These are phyloP conservation scores for Harpegnathos saltator DNA, from an alignment of 1,140 invertebrate genomes.

Conservation along the genomic window DNA sequence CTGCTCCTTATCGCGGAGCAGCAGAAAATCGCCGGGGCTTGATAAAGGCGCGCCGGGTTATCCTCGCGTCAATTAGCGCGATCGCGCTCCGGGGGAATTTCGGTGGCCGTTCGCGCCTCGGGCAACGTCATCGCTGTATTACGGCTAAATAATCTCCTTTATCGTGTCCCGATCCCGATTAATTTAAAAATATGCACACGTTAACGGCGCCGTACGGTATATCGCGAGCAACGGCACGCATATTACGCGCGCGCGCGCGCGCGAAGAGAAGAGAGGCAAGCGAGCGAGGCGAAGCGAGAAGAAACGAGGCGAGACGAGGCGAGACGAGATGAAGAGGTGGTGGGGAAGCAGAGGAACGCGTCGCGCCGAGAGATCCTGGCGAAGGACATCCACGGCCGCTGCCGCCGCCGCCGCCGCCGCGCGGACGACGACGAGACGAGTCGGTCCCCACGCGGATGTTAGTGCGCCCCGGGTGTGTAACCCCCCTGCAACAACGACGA, in stretches of 20 bases:
- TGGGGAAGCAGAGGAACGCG: not conserved
- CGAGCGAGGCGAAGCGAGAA: too few relatives aligned
- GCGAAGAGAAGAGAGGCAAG: too few relatives aligned
- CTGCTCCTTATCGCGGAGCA: constrained; percentile 16
- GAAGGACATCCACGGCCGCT: constrained; percentile 50
- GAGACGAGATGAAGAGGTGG: not conserved
- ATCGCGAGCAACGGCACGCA: constrained; percentile 47
- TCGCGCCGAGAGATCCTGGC: constrained; percentile 32
- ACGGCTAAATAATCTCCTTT: constrained; percentile 52
- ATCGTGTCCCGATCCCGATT: constrained; percentile 56
- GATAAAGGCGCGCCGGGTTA: constrained; percentile 40
- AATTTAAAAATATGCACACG: constrained; percentile 53
- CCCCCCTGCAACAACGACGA: constrained; percentile 22
- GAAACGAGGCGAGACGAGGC: not conserved
- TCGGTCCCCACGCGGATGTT: constrained; percentile 48
- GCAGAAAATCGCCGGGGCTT: constrained; percentile 27
- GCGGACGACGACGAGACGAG: too few relatives aligned
- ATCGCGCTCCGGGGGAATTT: constrained; percentile 44
- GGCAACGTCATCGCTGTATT: constrained; percentile 41
- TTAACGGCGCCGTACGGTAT: constrained; percentile 45
- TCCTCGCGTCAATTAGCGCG: constrained; percentile 52
- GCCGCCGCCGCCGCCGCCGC: too few relatives aligned
- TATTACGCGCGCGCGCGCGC: constrained; percentile 37
- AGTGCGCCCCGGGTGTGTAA: constrained; percentile 14
- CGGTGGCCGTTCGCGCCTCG: constrained; percentile 30